Base-by-base conservation (phyloP, 2,888 invertebrate genomes). In the Omphaloscelis lunosa region DNA sequence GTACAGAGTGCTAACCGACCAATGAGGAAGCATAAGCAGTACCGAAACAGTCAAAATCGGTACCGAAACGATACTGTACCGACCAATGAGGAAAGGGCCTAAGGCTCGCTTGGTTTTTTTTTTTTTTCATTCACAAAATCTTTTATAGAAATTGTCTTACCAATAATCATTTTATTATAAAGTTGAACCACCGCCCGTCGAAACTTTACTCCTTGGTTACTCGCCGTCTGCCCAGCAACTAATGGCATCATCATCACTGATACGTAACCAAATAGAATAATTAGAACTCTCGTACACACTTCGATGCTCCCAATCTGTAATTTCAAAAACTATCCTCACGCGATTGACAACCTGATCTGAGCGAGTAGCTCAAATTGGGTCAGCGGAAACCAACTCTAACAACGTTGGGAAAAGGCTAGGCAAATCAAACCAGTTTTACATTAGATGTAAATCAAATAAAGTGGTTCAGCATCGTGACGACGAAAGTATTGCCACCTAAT, bases 161-260 rank as follows among this genome's bases (percentile, higher is more conserved):
- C 79, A 29, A 56, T 61, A 58, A 63, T 58, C 1, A 77, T 56
- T n/a, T 8, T n/a, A 56, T 77, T 77, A 56, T 77, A 29, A 27
- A 77, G 71, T 58, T 34, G 45, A 27, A 34, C 45, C 34, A 74
- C 34, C 9, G 58, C 74, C n/a, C 58, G 34, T 20, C 29, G 71
- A n/a, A 77, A 77, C 62, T 15, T 56, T 15, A 56, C 62, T 48
- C 56, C 70, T 71, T 71, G 48, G 39, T 80, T 83, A 5, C 6
- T 51, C 11, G 41, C 78, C 23, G 29, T 58, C 34, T 80, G 83
- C 9, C 68, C 83, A n/a, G 83, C 78, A 27, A 77, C 8, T 9
- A 80, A 27, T 1, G 79, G 79, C 63, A 83, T 27, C 6, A 62
- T 41, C 62, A 80, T n/a, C 27, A 69, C 29, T 45, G 45, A 76